phyloP scores from a whole-genome alignment of 2,888 invertebrate genomes.

The Xestobium rufovillosum region DNA sequence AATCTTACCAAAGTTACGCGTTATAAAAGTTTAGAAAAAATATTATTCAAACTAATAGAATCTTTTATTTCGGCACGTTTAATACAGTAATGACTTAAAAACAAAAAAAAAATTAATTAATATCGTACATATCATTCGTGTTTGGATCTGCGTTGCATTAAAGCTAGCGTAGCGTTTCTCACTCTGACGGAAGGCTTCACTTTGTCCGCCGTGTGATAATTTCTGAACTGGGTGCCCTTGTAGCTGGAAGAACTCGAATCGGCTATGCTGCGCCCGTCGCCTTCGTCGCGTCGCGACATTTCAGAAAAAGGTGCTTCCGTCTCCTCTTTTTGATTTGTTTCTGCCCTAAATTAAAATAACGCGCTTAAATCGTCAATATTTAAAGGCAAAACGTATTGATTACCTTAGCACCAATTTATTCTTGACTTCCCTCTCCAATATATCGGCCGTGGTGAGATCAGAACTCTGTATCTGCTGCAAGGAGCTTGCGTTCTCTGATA shows the following conservation, averaged over 20 bases:
- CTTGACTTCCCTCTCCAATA: conserved; percentile 53
- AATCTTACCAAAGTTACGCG: no score
- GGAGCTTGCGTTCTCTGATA: conserved; percentile 56
- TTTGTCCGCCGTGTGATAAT: conserved; percentile 30
- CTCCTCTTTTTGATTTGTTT: conserved; percentile 32
- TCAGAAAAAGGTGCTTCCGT: conserved; percentile 57
- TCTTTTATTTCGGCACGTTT: no score
- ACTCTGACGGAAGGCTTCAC: conserved; percentile 32
- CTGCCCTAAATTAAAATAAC: conserved; percentile 25
- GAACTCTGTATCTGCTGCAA: conserved; percentile 60
- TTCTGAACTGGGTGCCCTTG: conserved; percentile 36
- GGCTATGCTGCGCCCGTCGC: conserved; percentile 85
- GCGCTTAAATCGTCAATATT: no score
- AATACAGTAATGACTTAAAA: no score
- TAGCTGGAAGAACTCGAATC: conserved; percentile 74
- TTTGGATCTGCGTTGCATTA: no score
- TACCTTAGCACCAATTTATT: conserved; percentile 38
- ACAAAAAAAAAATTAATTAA: no score
- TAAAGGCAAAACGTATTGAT: no score
- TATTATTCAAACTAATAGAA: no score
- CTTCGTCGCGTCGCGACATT: conserved; percentile 78
- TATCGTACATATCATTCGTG: no score
- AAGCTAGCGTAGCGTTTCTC: no score
- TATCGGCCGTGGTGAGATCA: conserved; percentile 65
- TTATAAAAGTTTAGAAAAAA: no score